These are phyloP conservation scores for Carapus acus DNA, from an alignment of 2,797 vertebrate species.

Conservation along the genomic window DNA sequence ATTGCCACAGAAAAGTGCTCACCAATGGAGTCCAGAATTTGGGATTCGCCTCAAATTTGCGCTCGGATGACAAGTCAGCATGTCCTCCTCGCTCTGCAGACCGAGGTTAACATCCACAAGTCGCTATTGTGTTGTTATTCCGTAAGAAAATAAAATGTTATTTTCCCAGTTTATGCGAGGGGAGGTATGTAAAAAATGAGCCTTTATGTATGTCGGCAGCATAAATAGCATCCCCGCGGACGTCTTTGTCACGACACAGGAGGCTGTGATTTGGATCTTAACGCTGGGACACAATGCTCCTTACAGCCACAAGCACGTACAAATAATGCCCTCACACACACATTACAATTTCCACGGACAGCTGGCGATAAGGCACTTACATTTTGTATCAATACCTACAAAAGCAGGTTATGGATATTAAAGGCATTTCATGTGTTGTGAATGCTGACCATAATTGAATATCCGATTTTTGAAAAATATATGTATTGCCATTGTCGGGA, in stretches of 20 bases:
- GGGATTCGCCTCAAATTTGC: slow-evolving; percentile 68
- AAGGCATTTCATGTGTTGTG: background rate
- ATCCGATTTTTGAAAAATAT: background rate
- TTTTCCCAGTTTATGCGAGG: slow-evolving; percentile 1
- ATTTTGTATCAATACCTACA: too few species aligned
- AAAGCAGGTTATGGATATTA: background rate
- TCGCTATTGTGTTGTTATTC: slow-evolving; percentile 22
- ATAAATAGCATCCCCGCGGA: background rate
- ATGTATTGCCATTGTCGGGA: background rate
- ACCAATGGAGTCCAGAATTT: slow-evolving; percentile 75
- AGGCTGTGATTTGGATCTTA: slow-evolving; percentile 16
- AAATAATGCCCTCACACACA: slow-evolving; percentile 17
- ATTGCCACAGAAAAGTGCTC: slow-evolving; percentile 89
- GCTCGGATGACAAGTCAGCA: slow-evolving; percentile 63
- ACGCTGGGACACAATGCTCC: slow-evolving; percentile 6
- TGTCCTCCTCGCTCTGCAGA: slow-evolving; percentile 48
- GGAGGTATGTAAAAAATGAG: background rate
- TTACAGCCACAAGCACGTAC: slow-evolving; percentile 8
- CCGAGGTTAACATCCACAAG: slow-evolving; percentile 38
- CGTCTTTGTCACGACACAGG: slow-evolving; percentile 28
- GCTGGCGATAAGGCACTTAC: background rate
- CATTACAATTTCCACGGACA: slow-evolving; percentile 1
- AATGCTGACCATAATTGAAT: background rate
- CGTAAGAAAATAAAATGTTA: slow-evolving; percentile 11
- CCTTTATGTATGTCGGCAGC: background rate